Percentiles rank a stretch among this genome's conserved stretches.
phyloP scores from a whole-genome alignment of 2,888 invertebrate species.

The Nematopogon swammerdamellus region DNA sequence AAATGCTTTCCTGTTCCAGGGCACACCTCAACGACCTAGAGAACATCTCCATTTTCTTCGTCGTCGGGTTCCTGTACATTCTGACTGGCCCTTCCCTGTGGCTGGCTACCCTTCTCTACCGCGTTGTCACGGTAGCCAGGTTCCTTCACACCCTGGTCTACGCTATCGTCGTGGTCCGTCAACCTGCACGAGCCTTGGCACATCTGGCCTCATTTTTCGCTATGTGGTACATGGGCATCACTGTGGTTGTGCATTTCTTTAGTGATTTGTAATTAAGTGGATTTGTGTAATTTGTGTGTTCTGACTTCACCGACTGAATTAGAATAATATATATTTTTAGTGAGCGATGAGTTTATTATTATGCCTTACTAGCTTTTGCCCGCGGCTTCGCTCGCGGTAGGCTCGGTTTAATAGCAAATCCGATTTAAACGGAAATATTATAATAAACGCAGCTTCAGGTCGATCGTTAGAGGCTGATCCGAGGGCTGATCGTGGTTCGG shows the following conservation, averaged over 20 bases:
- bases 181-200: slow-evolving; percentile 41
- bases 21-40: slow-evolving; percentile 72
- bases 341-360: no score
- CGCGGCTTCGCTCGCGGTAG: no score
- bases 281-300: no score
- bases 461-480: no score
- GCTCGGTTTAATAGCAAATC: no score
- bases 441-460: no score
- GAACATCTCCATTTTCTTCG: slow-evolving; percentile 65
- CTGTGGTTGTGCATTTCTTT: slow-evolving; percentile 24
- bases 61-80: slow-evolving; percentile 58
- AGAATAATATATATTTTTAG: no score
- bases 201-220: slow-evolving; percentile 14
- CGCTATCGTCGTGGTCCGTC: slow-evolving; percentile 57
- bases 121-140: slow-evolving; percentile 53
- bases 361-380: no score
- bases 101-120: slow-evolving; percentile 34
- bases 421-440: no score
- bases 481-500: no score
- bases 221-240: slow-evolving; percentile 32
- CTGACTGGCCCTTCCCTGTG: slow-evolving; percentile 50
- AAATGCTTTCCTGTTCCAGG: no score
- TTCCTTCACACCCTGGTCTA: slow-evolving; percentile 64
- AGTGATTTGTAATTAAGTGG: slow-evolving; percentile 9
- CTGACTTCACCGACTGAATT: no score